Evolutionary conservation across 1,140 invertebrate species (phyloP).

Genomic region (Sminthurides bifidus): DNA sequence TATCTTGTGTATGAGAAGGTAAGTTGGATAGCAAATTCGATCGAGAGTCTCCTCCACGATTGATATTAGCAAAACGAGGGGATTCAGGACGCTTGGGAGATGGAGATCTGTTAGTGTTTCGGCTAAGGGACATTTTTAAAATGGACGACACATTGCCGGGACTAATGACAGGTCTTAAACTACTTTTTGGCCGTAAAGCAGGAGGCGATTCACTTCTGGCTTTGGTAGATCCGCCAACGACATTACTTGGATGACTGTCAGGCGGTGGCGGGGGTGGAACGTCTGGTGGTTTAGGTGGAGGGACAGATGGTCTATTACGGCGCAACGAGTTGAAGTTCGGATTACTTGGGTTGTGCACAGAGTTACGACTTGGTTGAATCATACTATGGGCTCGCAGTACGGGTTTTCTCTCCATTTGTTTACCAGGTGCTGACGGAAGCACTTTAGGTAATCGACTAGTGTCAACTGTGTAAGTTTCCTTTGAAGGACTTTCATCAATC

Average conservation of each 20-base stretch:
- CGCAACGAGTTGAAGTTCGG: constrained; percentile 28
- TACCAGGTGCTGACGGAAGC: too few relatives aligned
- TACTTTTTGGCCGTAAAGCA: not conserved
- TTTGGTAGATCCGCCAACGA: not conserved
- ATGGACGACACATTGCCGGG: constrained; percentile 11
- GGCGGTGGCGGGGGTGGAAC: constrained; percentile 39
- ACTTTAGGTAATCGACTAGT: too few relatives aligned
- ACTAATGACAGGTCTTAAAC: not conserved
- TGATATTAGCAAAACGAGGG: too few relatives aligned
- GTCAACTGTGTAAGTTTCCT: too few relatives aligned
- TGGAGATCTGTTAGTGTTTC: not conserved
- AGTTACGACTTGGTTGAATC: constrained; percentile 30
- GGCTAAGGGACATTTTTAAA: constrained; percentile 20
- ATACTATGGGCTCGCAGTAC: constrained; percentile 27
- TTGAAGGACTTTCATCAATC: constrained; percentile 9
- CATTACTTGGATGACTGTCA: constrained; percentile 23
- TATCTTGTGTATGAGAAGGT: not conserved
- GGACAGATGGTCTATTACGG: constrained; percentile 17
- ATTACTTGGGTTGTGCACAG: constrained; percentile 10
- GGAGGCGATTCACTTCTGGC: constrained; percentile 10
- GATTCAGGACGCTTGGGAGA: too few relatives aligned
- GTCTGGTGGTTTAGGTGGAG: constrained; percentile 33
- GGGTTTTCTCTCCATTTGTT: not conserved
- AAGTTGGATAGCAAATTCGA: not conserved
- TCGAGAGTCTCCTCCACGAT: not conserved